These are phyloP conservation scores for Autographa gamma DNA, from an alignment of 2,888 invertebrate genomes.

Conservation along the genomic window DNA sequence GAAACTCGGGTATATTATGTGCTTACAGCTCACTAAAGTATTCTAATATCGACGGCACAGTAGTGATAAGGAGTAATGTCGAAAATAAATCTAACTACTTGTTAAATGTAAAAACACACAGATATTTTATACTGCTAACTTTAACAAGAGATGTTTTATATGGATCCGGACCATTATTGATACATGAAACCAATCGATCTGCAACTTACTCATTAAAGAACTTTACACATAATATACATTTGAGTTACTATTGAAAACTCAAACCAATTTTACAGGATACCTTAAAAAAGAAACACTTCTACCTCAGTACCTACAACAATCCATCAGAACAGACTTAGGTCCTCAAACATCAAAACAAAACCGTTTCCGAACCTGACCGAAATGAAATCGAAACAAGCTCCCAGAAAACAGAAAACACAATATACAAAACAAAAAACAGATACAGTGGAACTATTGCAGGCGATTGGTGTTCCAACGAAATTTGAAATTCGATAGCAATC, in stretches of 20 bases:
- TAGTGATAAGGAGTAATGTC: too few species aligned
- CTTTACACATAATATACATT: too few species aligned
- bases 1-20: not conserved
- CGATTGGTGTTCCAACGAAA: conserved; percentile 58
- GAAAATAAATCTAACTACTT: too few species aligned
- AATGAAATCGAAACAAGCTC: not conserved
- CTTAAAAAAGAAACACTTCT: not conserved
- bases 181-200: too few species aligned
- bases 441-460: conserved; percentile 32
- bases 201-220: too few species aligned
- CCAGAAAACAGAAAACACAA: conserved; percentile 29
- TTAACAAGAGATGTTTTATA: too few species aligned
- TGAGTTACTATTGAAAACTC: too few species aligned
- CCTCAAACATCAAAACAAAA: not conserved
- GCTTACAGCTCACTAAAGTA: not conserved
- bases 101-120: too few species aligned
- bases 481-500: conserved; percentile 71
- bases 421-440: conserved; percentile 40
- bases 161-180: too few species aligned
- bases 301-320: not conserved
- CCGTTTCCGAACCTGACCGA: not conserved
- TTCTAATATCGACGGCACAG: too few species aligned
- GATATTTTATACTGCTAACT: too few species aligned
- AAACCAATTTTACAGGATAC: too few species aligned
- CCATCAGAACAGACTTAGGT: not conserved